Evolutionary conservation across 64 coral and sea anemone species (phyloP).

Genomic region (Actinia tenebrosa): DNA sequence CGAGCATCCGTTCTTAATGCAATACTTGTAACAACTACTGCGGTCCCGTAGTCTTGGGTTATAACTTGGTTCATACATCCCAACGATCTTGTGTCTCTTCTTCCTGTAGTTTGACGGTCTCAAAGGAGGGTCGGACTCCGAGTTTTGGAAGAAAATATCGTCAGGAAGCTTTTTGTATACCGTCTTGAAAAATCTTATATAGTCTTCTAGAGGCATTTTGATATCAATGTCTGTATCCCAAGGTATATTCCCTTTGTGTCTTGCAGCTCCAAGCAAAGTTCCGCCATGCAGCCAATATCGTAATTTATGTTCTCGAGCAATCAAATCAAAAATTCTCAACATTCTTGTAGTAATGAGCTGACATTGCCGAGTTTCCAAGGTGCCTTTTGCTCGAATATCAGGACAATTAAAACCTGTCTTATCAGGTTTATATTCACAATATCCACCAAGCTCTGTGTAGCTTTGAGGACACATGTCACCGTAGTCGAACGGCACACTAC

Average conservation of each 20-base stretch:
- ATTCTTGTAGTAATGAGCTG: constrained; percentile 32
- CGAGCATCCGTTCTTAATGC: not conserved
- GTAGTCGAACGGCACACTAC: constrained; percentile 9
- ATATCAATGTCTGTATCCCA: constrained; percentile 47
- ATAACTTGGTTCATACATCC: not conserved
- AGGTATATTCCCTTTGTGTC: constrained; percentile 38
- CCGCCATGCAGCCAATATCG: constrained; percentile 28
- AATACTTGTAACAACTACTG: not conserved
- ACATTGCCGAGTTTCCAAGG: not conserved
- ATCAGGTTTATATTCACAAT: constrained; percentile 23
- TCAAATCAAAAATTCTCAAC: constrained; percentile 14
- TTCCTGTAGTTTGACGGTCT: constrained; percentile 19
- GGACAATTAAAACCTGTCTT: constrained; percentile 23
- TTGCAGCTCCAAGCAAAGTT: constrained; percentile 29
- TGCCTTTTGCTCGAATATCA: constrained; percentile 9
- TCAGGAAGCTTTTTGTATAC: constrained; percentile 3
- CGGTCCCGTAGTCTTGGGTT: constrained; percentile 12
- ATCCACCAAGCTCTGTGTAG: constrained; percentile 42
- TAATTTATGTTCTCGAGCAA: constrained; percentile 26
- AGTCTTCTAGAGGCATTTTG: constrained; percentile 29
- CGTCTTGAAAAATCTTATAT: constrained; percentile 19
- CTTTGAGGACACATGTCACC: constrained; percentile 37
- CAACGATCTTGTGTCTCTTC: not conserved
- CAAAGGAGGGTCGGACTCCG: not conserved
- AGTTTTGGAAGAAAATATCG: constrained; percentile 39